Base-by-base conservation (phyloP, 2,113 vertebrate species). In the Hippocampus guttulatus region DNA sequence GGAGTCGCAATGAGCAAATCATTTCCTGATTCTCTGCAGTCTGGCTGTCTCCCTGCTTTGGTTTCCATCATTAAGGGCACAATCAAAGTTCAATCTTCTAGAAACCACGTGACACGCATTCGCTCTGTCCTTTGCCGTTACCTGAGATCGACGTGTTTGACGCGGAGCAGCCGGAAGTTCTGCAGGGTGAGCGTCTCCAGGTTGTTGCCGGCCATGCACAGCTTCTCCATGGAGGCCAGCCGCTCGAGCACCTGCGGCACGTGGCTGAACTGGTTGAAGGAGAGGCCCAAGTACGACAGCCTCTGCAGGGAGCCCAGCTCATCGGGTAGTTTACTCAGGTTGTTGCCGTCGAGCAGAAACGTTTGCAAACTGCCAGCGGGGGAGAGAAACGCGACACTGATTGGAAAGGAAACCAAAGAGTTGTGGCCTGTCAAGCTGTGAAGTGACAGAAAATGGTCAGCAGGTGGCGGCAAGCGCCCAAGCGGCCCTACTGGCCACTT, bases 191-290 rank as follows among this genome's bases (percentile, higher is more conserved):
- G 91, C 0, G 83, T 91, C 60, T 94, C 91, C 64, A 98, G 64
- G 83, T 91, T 92, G 86, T 99, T 99, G 70, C 97, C 97, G 1
- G 96, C 92, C 96, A 99, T 96, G 75, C 97, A 98, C 30, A 99
- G 94, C 73, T 95, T 95, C 84, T 99, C 97, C 92, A 98, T 91
- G 68, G 93, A 91, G 40, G 91, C 83, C 79, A 99, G 67, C 54
- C 94, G 94, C 91, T 98, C 95, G 85, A 98, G 80, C 12, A 99
- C 95, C 51, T 91, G 90, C 5, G 97, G 97, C 81, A 98, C 89
- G 82, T 91, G 86, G 43, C 82, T 86, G 91, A 99, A 98, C 77
- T 96, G 95, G 3, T 99, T 99, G 91, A 99, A 99, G 82, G 97
- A 98, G 69, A 99, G 92, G 49, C 97, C 94, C 10, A 98, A 83